Evolutionary conservation across 2,113 vertebrate genomes (phyloP).

Genomic region (Perccottus glenii): DNA sequence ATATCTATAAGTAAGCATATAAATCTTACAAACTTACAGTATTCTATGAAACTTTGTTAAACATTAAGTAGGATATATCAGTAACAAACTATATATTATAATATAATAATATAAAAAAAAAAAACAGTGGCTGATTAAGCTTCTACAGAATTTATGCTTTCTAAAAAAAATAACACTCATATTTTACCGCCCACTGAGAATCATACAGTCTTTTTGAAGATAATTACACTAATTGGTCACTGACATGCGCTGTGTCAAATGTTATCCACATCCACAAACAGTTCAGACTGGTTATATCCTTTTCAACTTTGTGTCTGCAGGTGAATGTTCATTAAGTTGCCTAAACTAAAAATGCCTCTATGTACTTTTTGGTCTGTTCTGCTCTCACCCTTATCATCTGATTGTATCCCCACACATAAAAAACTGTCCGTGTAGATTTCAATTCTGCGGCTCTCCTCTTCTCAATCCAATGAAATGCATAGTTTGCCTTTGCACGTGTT

Average conservation of each 20-base stretch:
- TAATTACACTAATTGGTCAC: background rate
- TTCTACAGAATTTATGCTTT: too few relatives aligned
- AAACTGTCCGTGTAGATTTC: conserved; percentile 23
- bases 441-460: conserved; percentile 13
- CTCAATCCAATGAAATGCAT: conserved; percentile 34
- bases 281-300: background rate
- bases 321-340: too few relatives aligned
- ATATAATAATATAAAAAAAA: too few relatives aligned
- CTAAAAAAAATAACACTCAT: background rate
- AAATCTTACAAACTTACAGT: too few relatives aligned
- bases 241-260: background rate
- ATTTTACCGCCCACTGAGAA: background rate
- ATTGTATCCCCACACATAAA: conserved; percentile 16
- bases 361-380: background rate
- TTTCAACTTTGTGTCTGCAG: background rate
- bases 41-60: too few relatives aligned
- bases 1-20: too few relatives aligned
- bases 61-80: too few relatives aligned
- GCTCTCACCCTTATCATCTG: background rate
- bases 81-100: too few relatives aligned
- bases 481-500: conserved; percentile 39
- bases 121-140: too few relatives aligned
- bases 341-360: too few relatives aligned
- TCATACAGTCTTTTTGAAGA: background rate
- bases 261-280: background rate